Percentiles rank a stretch among this genome's conserved stretches.
phyloP scores from a whole-genome alignment of 1,140 invertebrate species.

The Venturia canescens region DNA sequence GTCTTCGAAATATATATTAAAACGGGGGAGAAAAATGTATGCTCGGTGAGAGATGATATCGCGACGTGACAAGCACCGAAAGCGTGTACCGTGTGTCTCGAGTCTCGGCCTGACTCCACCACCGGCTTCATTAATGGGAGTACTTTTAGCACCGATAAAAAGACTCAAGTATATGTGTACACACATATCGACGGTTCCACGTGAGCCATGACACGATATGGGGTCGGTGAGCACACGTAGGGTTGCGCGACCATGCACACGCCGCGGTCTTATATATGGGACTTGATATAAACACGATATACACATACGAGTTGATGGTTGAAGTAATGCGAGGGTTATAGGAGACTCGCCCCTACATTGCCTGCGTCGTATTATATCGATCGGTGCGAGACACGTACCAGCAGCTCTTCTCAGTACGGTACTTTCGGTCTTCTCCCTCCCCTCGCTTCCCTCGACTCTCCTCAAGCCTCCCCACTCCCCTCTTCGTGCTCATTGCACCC shows the following conservation, averaged over 20 bases:
- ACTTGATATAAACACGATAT: not conserved
- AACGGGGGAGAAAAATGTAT: not conserved
- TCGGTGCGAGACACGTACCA: constrained; percentile 50
- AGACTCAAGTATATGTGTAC: not conserved
- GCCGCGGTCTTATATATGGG: not conserved
- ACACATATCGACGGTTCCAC: constrained; percentile 1
- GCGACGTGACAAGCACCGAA: not conserved
- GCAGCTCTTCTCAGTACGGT: constrained; percentile 17
- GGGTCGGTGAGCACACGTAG: constrained; percentile 14
- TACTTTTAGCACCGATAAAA: constrained; percentile 9
- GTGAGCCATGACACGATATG: constrained; percentile 14
- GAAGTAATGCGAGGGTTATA: constrained; percentile 30
- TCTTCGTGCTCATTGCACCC: not conserved
- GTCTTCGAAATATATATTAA: not conserved
- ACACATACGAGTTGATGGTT: constrained; percentile 15
- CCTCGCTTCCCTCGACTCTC: not conserved
- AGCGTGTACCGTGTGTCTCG: not conserved
- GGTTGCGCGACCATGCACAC: constrained; percentile 17
- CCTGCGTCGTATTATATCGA: constrained; percentile 57
- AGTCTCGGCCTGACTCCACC: constrained; percentile 5
- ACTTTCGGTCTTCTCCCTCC: constrained; percentile 26
- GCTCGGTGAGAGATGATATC: not conserved
- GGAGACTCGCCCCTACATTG: constrained; percentile 13
- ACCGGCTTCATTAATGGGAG: constrained; percentile 11
- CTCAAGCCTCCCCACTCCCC: not conserved